Evolutionary conservation across 1,140 invertebrate genomes (phyloP).

Genomic region (Pachyrhynchus sulphureomaculatus): DNA sequence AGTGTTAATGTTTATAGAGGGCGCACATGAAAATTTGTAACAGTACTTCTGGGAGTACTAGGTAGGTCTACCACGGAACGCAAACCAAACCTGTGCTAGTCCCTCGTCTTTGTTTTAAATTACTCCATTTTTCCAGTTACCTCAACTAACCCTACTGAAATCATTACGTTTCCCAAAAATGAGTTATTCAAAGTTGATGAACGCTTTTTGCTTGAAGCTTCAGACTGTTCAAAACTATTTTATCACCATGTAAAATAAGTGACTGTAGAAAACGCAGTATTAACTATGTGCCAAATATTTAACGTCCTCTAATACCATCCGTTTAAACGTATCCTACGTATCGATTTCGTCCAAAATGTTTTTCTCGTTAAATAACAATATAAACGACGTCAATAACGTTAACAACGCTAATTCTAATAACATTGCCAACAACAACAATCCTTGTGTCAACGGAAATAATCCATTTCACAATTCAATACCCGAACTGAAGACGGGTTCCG

Average conservation of each 20-base stretch:
- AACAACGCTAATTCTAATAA: conserved; percentile 40
- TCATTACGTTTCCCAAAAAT: no score
- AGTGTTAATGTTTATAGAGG: no score
- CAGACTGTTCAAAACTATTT: neutral
- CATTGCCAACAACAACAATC: conserved; percentile 43
- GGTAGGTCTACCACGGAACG: no score
- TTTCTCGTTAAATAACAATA: conserved; percentile 39
- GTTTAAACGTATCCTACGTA: neutral
- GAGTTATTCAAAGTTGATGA: no score
- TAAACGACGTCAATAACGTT: conserved; percentile 33
- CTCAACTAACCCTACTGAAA: no score
- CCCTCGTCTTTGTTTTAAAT: no score
- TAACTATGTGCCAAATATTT: neutral
- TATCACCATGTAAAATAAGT: neutral
- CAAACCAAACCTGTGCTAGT: no score
- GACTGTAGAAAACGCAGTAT: neutral
- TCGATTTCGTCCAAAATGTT: conserved; percentile 29
- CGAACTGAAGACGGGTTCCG: conserved; percentile 26
- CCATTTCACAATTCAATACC: conserved; percentile 48
- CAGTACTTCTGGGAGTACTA: no score
- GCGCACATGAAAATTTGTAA: no score
- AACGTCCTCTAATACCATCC: neutral
- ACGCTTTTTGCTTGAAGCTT: no score
- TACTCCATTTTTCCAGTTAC: no score
- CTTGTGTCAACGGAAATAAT: conserved; percentile 40